A percentile compares a stretch with the other conserved stretches of the same genome.
Conservation (phyloP, 2,797 vertebrate genomes). For the Coregonus ussuriensis region DNA sequence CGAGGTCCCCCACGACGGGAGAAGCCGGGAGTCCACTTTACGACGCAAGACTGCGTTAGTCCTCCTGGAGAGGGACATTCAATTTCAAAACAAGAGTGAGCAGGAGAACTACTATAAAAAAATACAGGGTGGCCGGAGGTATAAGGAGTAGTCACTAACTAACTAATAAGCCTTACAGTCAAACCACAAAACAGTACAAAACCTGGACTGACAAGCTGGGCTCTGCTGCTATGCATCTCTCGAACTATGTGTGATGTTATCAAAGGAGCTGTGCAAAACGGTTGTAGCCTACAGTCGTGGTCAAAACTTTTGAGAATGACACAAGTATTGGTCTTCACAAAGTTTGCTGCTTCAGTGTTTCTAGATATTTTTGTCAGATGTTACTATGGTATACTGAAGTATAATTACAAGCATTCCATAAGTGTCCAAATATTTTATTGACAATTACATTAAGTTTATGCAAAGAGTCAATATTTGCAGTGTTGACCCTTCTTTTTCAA, state of each 20-base stretch:
- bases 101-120: slow-evolving; percentile 78
- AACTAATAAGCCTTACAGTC: slow-evolving; percentile 48
- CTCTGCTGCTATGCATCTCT: slow-evolving; percentile 43
- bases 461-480: no score
- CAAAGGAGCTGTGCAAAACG: not conserved
- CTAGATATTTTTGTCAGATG: no score
- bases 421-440: no score
- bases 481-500: no score
- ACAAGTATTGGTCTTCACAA: no score
- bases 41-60: slow-evolving; percentile 79
- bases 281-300: not conserved
- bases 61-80: slow-evolving; percentile 59
- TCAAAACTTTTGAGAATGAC: no score
- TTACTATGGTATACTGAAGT: no score
- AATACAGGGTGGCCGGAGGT: slow-evolving; percentile 73
- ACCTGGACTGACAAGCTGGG: slow-evolving; percentile 31
- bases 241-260: slow-evolving; percentile 11
- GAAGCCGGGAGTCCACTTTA: slow-evolving; percentile 82
- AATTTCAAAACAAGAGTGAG: slow-evolving; percentile 41
- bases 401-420: no score
- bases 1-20: slow-evolving; percentile 65
- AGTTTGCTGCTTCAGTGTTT: no score
- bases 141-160: slow-evolving; percentile 70
- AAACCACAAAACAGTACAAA: slow-evolving; percentile 23
- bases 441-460: no score